A percentile compares a stretch with the other conserved stretches of the same genome.
These are phyloP conservation scores for Arbacia lixula DNA, from an alignment of 53 echinoderm and acorn worm genomes.

Conservation along the genomic window DNA sequence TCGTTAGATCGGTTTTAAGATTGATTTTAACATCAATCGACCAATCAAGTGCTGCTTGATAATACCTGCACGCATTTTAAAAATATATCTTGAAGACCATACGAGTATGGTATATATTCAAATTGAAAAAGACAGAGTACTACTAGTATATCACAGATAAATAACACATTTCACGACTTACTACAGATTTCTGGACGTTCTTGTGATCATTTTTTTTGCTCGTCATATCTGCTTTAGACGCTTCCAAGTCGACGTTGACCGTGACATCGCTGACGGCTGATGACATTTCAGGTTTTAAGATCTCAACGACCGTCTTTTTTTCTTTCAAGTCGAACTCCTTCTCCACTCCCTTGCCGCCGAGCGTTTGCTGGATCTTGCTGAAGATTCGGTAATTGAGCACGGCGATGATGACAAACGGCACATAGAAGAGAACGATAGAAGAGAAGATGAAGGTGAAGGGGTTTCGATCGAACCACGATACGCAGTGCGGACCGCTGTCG, in stretches of 20 bases:
- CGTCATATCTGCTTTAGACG: too few relatives aligned
- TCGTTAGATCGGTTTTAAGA: too few relatives aligned
- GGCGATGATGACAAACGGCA: conserved; percentile 20
- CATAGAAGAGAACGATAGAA: not conserved
- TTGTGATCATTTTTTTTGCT: too few relatives aligned
- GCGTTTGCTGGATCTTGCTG: not conserved
- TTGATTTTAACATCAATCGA: too few relatives aligned
- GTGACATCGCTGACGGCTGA: conserved; percentile 9
- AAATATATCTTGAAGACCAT: too few relatives aligned
- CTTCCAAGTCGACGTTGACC: not conserved
- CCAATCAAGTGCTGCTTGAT: too few relatives aligned
- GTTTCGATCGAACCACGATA: not conserved
- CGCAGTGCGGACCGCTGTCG: conserved; percentile 42
- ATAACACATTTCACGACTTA: too few relatives aligned
- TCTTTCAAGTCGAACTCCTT: not conserved
- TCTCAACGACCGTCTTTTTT: not conserved
- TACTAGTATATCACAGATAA: too few relatives aligned
- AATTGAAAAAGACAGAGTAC: too few relatives aligned
- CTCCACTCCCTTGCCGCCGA: not conserved
- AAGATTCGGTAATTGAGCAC: conserved; percentile 30
- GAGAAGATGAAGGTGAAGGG: not conserved
- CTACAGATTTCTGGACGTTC: too few relatives aligned
- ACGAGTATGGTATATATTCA: too few relatives aligned
- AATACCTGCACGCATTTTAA: too few relatives aligned
- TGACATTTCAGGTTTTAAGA: not conserved